A percentile compares a stretch with the other conserved stretches of the same genome.
Conservation (phyloP, 2,113 vertebrate species). For the Elachura formosa region DNA sequence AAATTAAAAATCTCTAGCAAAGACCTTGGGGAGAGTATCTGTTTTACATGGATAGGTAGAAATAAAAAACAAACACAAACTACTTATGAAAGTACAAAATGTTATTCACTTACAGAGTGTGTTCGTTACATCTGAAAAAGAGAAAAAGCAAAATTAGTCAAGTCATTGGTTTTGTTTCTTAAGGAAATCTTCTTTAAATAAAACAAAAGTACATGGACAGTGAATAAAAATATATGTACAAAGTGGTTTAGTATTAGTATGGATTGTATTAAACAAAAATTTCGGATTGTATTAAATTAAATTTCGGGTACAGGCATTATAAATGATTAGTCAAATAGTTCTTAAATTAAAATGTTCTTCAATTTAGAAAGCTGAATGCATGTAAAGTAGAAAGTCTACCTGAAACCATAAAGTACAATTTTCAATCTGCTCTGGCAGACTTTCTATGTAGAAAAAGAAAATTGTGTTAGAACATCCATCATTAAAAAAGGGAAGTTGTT, state of each 20-base stretch:
- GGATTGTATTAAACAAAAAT: neutral
- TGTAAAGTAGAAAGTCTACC: neutral
- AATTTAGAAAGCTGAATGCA: neutral
- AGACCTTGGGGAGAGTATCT: neutral
- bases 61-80: neutral
- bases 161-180: neutral
- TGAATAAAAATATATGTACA: neutral
- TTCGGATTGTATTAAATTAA: neutral
- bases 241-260: neutral
- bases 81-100: neutral
- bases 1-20: neutral
- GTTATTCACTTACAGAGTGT: neutral
- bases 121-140: neutral
- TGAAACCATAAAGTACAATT: neutral
- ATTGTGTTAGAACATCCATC: neutral
- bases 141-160: neutral
- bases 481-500: neutral
- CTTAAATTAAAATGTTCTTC: neutral
- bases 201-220: neutral
- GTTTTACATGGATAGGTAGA: neutral
- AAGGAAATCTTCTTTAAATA: neutral
- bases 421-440: neutral
- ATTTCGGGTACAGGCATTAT: neutral
- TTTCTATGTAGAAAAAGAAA: neutral
- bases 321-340: neutral